A percentile compares a stretch with the other conserved stretches of the same genome.
Evolutionary conservation across 1,140 invertebrate species (phyloP).

Genomic region (Neelides sp.): DNA sequence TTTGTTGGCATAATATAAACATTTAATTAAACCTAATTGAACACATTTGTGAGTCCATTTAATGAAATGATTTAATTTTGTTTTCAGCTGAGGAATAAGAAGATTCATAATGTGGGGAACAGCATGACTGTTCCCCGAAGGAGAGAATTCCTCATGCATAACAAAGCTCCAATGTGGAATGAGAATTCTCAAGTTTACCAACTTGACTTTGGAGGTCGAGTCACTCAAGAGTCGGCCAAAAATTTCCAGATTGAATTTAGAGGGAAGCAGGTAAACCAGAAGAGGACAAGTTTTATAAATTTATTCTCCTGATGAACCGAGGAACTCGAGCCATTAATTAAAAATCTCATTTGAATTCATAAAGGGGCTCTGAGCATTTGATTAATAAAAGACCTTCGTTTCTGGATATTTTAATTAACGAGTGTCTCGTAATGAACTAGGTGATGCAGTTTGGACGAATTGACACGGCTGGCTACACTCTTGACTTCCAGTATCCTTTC

Average conservation of each 20-base stretch:
- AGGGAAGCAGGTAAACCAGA: constrained; percentile 69
- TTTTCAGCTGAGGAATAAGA: constrained; percentile 25
- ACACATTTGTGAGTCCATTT: background rate
- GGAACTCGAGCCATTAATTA: no score
- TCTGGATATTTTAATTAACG: no score
- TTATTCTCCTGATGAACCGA: no score
- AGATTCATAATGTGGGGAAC: constrained; percentile 24
- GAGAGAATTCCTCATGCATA: constrained; percentile 87
- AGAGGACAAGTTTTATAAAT: background rate
- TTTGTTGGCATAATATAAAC: no score
- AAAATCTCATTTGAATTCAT: no score
- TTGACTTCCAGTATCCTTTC: constrained; percentile 98
- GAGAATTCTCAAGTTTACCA: constrained; percentile 98
- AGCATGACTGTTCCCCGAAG: constrained; percentile 42
- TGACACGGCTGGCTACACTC: constrained; percentile 93
- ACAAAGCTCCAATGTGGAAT: constrained; percentile 99
- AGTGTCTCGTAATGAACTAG: no score
- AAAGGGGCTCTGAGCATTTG: no score
- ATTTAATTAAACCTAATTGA: no score
- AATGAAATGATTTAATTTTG: background rate
- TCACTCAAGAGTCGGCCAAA: constrained; percentile 97
- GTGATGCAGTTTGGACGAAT: constrained; percentile 99
- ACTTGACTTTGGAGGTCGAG: constrained; percentile 95
- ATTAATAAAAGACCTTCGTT: no score
- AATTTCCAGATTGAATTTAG: constrained; percentile 99